A percentile compares a stretch with the other conserved stretches of the same genome.
Evolutionary conservation across 2,113 vertebrate genomes (phyloP).

Genomic region (Lampris incognitus): DNA sequence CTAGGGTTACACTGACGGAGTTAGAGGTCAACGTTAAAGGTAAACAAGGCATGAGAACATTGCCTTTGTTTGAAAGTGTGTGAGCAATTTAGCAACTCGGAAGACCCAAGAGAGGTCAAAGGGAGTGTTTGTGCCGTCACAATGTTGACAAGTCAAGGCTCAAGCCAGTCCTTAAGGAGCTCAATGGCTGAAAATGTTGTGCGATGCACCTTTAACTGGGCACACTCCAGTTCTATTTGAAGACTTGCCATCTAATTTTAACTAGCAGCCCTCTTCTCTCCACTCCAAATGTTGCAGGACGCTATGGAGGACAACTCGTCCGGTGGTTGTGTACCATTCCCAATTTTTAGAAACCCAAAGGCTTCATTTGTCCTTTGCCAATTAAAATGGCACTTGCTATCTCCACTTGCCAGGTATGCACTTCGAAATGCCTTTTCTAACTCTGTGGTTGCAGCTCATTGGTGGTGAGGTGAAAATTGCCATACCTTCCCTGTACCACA

Average conservation of each 20-base stretch:
- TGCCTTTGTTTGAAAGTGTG: constrained; percentile 37
- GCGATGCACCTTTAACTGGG: constrained; percentile 63
- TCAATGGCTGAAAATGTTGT: constrained; percentile 25
- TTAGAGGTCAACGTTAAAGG: constrained; percentile 31
- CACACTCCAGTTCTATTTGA: constrained; percentile 57
- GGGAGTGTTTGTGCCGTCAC: constrained; percentile 19
- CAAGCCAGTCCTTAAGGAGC: neutral
- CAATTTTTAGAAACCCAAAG: constrained; percentile 39
- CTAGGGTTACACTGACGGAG: constrained; percentile 32
- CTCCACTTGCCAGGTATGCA: constrained; percentile 57
- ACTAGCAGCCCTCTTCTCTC: constrained; percentile 14
- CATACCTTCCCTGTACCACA: constrained; percentile 41
- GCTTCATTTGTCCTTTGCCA: constrained; percentile 31
- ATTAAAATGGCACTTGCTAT: constrained; percentile 41
- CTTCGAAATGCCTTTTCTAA: neutral
- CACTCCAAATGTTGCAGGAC: constrained; percentile 1
- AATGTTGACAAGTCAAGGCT: constrained; percentile 9
- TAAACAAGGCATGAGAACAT: constrained; percentile 38
- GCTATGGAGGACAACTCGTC: constrained; percentile 49
- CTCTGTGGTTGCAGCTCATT: constrained; percentile 33
- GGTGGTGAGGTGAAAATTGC: constrained; percentile 42
- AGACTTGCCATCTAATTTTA: constrained; percentile 51
- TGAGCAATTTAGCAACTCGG: constrained; percentile 45
- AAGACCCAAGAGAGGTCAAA: constrained; percentile 27
- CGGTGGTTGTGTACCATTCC: neutral